phyloP scores from a whole-genome alignment of 2,797 vertebrate genomes.

The Aeoliscus strigatus region DNA sequence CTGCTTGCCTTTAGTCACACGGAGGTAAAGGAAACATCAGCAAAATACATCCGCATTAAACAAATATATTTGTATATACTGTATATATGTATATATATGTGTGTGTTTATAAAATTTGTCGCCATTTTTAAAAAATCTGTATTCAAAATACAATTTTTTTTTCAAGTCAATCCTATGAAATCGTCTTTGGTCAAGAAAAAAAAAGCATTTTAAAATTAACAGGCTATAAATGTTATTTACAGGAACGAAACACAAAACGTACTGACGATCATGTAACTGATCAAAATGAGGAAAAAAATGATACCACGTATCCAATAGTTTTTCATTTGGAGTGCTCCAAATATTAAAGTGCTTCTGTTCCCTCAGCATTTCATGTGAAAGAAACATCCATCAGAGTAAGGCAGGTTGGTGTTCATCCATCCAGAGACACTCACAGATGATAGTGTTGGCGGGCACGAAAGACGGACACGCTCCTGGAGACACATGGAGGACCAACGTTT shows the following conservation, averaged over 20 bases:
- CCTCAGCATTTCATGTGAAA: conserved; percentile 70
- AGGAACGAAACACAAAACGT: conserved; percentile 63
- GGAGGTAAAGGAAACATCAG: conserved; percentile 52
- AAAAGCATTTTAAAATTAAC: conserved; percentile 79
- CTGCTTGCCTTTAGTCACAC: conserved; percentile 41
- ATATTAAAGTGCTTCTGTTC: conserved; percentile 96
- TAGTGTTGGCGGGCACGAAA: conserved; percentile 25
- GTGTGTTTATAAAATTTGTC: conserved; percentile 47
- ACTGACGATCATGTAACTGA: conserved; percentile 97
- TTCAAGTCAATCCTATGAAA: conserved; percentile 74
- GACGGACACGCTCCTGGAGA: conserved; percentile 35
- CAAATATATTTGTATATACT: conserved; percentile 60
- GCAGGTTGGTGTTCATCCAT: conserved; percentile 64
- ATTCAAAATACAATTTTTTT: conserved; percentile 73
- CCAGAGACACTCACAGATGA: conserved; percentile 35
- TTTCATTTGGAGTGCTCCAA: conserved; percentile 83
- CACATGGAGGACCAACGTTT: conserved; percentile 1
- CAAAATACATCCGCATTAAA: conserved; percentile 48
- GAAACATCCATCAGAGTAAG: conserved; percentile 74
- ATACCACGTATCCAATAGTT: conserved; percentile 94
- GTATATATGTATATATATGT: no score
- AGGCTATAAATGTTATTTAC: conserved; percentile 73
- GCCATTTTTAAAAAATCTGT: conserved; percentile 68
- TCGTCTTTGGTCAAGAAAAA: conserved; percentile 82
- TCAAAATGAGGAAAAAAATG: conserved; percentile 80